Base-by-base conservation (phyloP, 2,888 invertebrate species). In the Agrochola lychnidis region DNA sequence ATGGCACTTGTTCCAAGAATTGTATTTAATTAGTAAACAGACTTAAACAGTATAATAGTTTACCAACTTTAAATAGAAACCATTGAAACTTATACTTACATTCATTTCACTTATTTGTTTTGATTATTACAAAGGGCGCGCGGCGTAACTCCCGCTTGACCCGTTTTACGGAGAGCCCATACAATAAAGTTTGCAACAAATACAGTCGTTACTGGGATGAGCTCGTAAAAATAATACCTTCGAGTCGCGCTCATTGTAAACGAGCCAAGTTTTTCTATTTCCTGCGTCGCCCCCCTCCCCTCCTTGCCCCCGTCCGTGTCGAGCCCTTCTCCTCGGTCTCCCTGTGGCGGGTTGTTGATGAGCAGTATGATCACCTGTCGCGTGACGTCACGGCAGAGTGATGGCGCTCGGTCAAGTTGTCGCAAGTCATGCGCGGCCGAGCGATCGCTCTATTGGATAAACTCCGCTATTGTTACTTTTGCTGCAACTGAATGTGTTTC, bases 261-360 rank as follows among this genome's bases (percentile, higher is more conserved):
- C 90, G 93, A 92, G 89, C 90, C 86, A 93, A 93, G 91, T 93
- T 93, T 93, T 93, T 93, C 93, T 93, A 93, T 93, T 93, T 93
- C 91, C 93, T 91, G 80, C 83, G 81, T 73, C 70, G 40, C 67
- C 73, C 9, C 66, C 42, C 62, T 67, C 66, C 25, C 48, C 73
- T 57, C 4, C 10, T 7, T 51, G 51, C 25, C 45, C 56, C 19
- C 30, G 9, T 4, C 4, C 6, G 7, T 12, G 16, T 14, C 14
- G n/a, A 40, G n/a, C 36, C 45, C 45, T 57, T 40, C n/a, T 22
- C 73, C 40, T 14, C 63, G 36, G 67, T 10, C 71, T 53, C 70
- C 56, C 76, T 57, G 76, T 79, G 70, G 74, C 53, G 64, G 61
- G 78, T 76, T 74, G 83, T 84, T 89, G 89, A 90, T 89, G 88